Evolutionary conservation across 2,113 vertebrate genomes (phyloP), one percentile per base, ranked within the genome.

Genomic region (human): DNA sequence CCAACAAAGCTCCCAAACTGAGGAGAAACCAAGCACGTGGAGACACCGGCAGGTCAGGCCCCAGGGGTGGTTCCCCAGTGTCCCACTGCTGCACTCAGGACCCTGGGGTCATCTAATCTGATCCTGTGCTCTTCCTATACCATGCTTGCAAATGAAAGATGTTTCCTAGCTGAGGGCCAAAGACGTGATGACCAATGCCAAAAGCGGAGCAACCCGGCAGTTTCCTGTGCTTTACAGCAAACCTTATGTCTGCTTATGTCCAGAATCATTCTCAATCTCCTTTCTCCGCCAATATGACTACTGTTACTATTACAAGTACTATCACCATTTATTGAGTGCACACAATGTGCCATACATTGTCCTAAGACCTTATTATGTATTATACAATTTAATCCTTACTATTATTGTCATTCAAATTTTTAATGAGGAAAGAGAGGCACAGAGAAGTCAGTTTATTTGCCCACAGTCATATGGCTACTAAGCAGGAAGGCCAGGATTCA

Each of bases 401-500:
- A 76, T 48, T 75, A 85, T 76, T 45, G 59, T 78, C 61, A 59
- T 48, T 59, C 52, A 16, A 57, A 3, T 30, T 59, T 43, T 93
- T 12, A 86, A 57, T 52, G 50, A 80, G 50, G 61, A 70, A 88
- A 70, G 12, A 57, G 73, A 80, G 52, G 75, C 48, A 43, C 38
- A 87, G 48, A 79, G 38, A 93, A 70, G 38, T 87, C 23, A 38
- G 17, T 76, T 66, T n/a, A 57, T 66, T 88, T 57, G 61, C 61
- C 75, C 38, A 38, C 23, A 6, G 50, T 72, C 50, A 68, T 59
- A 79, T 8, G 32, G 70, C 90, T 83, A 27, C 22, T 64, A 85
- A 40, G 27, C 4, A 93, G 43, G 43, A 93, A 27, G 86, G 59
- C 30, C 59, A 93, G 59, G 6, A 79, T 61, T 43, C 13, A 55